Evolutionary conservation across 2,113 vertebrate genomes (phyloP).

Genomic region (Baryphthengus martii): DNA sequence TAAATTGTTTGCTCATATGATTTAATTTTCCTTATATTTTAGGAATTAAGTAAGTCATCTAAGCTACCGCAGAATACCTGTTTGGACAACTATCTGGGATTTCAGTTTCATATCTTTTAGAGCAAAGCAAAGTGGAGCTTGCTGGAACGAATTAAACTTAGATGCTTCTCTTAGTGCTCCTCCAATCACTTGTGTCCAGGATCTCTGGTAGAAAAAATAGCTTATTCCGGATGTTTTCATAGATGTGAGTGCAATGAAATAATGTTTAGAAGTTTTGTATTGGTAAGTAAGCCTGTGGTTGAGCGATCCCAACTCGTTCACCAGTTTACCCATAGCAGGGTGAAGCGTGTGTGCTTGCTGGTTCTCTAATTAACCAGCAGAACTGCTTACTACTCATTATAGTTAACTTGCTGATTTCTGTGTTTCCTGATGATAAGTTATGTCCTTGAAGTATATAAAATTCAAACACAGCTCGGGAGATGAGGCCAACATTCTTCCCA

Average conservation of each 20-base stretch:
- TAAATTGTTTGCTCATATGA: neutral
- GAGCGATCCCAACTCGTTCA: neutral
- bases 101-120: neutral
- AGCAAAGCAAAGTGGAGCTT: neutral
- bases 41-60: slow-evolving; percentile 38
- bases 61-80: neutral
- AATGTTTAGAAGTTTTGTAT: neutral
- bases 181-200: neutral
- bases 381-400: slow-evolving; percentile 1
- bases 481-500: neutral
- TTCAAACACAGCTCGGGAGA: neutral
- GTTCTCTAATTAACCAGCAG: slow-evolving; percentile 5
- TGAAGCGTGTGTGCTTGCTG: neutral
- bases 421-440: neutral
- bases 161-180: neutral
- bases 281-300: neutral
- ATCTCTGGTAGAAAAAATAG: neutral
- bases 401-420: slow-evolving; percentile 17
- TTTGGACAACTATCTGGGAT: neutral
- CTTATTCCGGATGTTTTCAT: neutral
- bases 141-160: neutral
- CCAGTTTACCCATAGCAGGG: neutral
- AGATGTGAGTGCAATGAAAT: neutral
- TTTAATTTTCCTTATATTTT: slow-evolving; percentile 12
- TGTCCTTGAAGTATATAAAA: slow-evolving; percentile 1